Evolutionary conservation across 2,888 invertebrate species (phyloP).

Genomic region (Chymomyza amoena): DNA sequence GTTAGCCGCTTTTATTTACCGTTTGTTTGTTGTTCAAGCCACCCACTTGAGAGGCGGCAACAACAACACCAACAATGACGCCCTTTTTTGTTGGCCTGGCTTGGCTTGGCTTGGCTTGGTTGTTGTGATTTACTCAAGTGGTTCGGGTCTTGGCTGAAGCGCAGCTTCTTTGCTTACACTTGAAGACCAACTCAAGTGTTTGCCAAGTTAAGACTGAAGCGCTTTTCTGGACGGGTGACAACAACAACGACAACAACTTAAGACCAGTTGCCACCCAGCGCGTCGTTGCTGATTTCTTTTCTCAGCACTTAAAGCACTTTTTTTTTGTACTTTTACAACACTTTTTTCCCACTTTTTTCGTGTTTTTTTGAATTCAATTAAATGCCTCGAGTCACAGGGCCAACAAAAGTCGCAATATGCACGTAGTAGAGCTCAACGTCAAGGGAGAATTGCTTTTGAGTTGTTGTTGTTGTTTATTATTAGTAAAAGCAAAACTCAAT

Average conservation of each 20-base stretch:
- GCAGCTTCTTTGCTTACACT: slow-evolving; percentile 58
- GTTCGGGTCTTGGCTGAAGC: slow-evolving; percentile 34
- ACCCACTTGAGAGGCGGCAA: slow-evolving; percentile 44
- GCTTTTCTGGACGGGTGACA: slow-evolving; percentile 29
- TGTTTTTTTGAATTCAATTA: slow-evolving; percentile 62
- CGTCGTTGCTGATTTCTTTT: slow-evolving; percentile 61
- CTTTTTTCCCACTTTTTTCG: too few species aligned
- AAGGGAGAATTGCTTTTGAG: neutral
- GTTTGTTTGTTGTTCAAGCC: slow-evolving; percentile 33
- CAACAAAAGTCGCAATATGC: slow-evolving; percentile 26
- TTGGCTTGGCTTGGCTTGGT: too few species aligned
- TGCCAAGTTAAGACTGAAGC: slow-evolving; percentile 37
- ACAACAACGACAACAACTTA: slow-evolving; percentile 13
- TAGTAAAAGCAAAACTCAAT: slow-evolving; percentile 69
- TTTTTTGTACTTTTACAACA: neutral
- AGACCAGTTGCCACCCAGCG: slow-evolving; percentile 49
- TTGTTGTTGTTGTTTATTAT: slow-evolving; percentile 58
- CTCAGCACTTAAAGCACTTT: slow-evolving; percentile 32
- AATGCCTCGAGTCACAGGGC: slow-evolving; percentile 40
- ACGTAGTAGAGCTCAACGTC: slow-evolving; percentile 14
- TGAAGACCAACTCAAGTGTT: slow-evolving; percentile 50
- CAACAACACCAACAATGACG: slow-evolving; percentile 42
- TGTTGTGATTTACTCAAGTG: slow-evolving; percentile 46
- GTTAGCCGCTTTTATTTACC: slow-evolving; percentile 9
- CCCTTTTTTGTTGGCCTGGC: slow-evolving; percentile 47